Evolutionary conservation across 1,140 invertebrate genomes (phyloP).

Genomic region (Drosophila nigromelanica): DNA sequence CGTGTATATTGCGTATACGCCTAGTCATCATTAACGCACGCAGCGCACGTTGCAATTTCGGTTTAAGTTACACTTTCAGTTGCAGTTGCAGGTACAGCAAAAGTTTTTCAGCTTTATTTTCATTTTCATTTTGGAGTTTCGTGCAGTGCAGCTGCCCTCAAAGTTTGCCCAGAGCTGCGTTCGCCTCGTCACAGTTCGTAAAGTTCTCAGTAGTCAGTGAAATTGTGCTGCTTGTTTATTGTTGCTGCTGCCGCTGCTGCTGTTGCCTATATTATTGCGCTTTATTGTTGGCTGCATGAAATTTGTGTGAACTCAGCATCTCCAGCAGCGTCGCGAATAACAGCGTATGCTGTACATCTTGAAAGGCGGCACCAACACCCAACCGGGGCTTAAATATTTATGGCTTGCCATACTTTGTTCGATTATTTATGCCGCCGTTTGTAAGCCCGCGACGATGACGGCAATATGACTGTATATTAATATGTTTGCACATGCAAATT

Average conservation of each 20-base stretch:
- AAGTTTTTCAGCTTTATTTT: background rate
- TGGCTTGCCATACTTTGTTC: conserved; percentile 76
- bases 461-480: conserved; percentile 28
- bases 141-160: conserved; percentile 52
- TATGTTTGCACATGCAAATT: conserved; percentile 72
- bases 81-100: background rate
- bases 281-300: conserved; percentile 67
- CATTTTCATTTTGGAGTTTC: conserved; percentile 39
- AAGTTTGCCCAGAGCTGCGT: conserved; percentile 10
- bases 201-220: conserved; percentile 80
- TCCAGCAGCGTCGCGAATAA: conserved; percentile 8
- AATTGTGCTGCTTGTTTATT: conserved; percentile 77
- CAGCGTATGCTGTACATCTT: conserved; percentile 44
- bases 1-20: conserved; percentile 66
- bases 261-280: conserved; percentile 68
- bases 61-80: conserved; percentile 16
- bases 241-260: conserved; percentile 47
- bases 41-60: conserved; percentile 31
- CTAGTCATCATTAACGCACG: conserved; percentile 50
- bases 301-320: conserved; percentile 58
- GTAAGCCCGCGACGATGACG: conserved; percentile 25
- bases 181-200: conserved; percentile 73
- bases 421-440: conserved; percentile 76
- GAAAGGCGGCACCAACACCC: conserved; percentile 24
- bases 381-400: conserved; percentile 66